phyloP scores from a whole-genome alignment of 2,888 invertebrate genomes.

The Diadromus collaris region DNA sequence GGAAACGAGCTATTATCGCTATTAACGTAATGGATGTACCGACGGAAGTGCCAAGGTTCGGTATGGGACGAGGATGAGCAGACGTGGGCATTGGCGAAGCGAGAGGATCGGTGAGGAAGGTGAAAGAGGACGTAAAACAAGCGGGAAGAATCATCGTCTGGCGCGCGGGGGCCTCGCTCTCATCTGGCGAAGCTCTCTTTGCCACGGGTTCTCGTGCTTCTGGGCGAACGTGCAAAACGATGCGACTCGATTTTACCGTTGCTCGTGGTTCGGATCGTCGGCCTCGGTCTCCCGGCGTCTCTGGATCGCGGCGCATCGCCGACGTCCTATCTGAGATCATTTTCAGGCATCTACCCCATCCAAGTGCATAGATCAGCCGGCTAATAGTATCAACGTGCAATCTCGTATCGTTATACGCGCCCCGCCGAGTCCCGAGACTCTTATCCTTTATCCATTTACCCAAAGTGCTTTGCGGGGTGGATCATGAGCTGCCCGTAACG shows the following conservation, averaged over 20 bases:
- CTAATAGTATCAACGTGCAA: slow-evolving; percentile 72
- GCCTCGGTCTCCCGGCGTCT: slow-evolving; percentile 34
- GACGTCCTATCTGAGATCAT: slow-evolving; percentile 47
- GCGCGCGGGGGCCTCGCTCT: slow-evolving; percentile 19
- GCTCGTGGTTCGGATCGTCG: slow-evolving; percentile 40
- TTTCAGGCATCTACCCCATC: slow-evolving; percentile 35
- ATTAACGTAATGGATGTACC: slow-evolving; percentile 73
- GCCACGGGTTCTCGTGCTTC: slow-evolving; percentile 37
- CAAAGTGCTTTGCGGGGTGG: slow-evolving; percentile 32
- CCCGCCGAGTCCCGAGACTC: slow-evolving; percentile 31
- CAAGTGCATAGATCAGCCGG: slow-evolving; percentile 22
- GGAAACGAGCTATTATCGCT: slow-evolving; percentile 73
- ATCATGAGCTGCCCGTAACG: slow-evolving; percentile 41
- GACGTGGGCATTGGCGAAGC: slow-evolving; percentile 30
- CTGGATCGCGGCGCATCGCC: slow-evolving; percentile 11
- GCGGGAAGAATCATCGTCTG: slow-evolving; percentile 15
- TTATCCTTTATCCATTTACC: slow-evolving; percentile 46
- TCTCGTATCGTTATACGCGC: slow-evolving; percentile 70
- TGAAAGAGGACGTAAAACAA: slow-evolving; percentile 14
- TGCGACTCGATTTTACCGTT: slow-evolving; percentile 58
- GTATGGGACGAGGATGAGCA: slow-evolving; percentile 42
- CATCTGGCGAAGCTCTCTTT: slow-evolving; percentile 39
- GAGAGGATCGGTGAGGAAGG: slow-evolving; percentile 3
- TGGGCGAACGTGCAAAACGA: slow-evolving; percentile 43
- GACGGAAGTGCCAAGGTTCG: slow-evolving; percentile 53